Conservation (phyloP, 2,113 vertebrate species). For the Electrona antarctica region DNA sequence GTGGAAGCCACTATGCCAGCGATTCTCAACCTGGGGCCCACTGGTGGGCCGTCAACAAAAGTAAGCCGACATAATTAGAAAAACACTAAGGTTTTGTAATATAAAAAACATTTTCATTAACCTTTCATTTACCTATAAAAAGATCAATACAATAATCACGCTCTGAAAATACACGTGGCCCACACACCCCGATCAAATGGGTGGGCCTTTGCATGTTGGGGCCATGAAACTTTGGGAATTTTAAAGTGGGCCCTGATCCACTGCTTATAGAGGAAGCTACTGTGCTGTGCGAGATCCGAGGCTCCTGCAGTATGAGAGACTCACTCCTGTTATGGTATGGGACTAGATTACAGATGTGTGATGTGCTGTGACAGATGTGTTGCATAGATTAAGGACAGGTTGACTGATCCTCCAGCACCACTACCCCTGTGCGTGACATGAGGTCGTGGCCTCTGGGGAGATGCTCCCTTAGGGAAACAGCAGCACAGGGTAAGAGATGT, state of each 20-base stretch:
- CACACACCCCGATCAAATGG: too few relatives aligned
- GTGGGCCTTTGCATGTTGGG: too few relatives aligned
- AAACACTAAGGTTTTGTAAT: too few relatives aligned
- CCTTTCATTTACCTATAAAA: constrained; percentile 14
- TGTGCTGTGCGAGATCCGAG: constrained; percentile 40
- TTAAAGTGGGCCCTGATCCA: too few relatives aligned
- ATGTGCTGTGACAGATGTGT: constrained; percentile 59
- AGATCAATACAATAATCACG: neutral
- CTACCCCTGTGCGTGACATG: constrained; percentile 39
- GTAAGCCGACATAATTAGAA: too few relatives aligned
- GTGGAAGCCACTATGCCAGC: too few relatives aligned
- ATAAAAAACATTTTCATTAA: neutral
- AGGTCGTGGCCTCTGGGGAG: constrained; percentile 18
- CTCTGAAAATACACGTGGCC: too few relatives aligned
- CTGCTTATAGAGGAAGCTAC: neutral
- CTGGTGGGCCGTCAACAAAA: too few relatives aligned
- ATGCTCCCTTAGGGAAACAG: constrained; percentile 44
- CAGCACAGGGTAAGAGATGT: neutral
- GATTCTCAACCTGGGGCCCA: too few relatives aligned
- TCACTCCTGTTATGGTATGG: constrained; percentile 50
- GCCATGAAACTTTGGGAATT: too few relatives aligned
- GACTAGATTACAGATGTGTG: constrained; percentile 51
- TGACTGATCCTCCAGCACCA: constrained; percentile 10
- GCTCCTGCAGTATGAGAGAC: constrained; percentile 7
- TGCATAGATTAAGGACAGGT: constrained; percentile 56